Conservation (phyloP, 2,888 invertebrate genomes). For the Protonemura montana region DNA sequence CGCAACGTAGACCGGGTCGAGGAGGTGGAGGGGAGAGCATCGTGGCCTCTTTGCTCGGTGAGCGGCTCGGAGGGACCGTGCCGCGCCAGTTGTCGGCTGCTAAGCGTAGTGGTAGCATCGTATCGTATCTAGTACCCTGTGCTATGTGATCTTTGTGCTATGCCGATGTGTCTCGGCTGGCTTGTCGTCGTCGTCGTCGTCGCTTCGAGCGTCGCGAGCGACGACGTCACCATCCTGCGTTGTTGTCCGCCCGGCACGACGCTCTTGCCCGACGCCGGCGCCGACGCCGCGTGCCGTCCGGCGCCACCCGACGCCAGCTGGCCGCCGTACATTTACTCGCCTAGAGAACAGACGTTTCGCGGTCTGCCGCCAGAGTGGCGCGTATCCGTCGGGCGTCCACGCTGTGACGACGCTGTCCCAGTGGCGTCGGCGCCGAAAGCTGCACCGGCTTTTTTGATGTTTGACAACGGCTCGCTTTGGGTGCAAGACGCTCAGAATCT, state of each 20-base stretch:
- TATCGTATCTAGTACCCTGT: no score
- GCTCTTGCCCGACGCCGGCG: neutral
- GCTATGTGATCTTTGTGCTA: slow-evolving; percentile 17
- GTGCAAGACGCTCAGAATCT: slow-evolving; percentile 61
- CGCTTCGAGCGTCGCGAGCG: slow-evolving; percentile 14
- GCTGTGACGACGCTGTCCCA: slow-evolving; percentile 55
- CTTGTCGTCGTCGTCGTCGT: slow-evolving; percentile 28
- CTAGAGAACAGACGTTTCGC: slow-evolving; percentile 58
- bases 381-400: slow-evolving; percentile 55
- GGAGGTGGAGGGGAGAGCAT: no score
- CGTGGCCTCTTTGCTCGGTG: no score
- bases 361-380: slow-evolving; percentile 64
- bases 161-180: neutral
- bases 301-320: slow-evolving; percentile 57
- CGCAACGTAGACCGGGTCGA: no score
- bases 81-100: no score
- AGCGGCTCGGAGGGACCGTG: no score
- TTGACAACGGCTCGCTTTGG: slow-evolving; percentile 71
- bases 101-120: no score
- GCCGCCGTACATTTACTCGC: slow-evolving; percentile 68
- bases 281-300: slow-evolving; percentile 18
- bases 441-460: slow-evolving; percentile 63
- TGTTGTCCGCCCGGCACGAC: slow-evolving; percentile 45
- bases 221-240: slow-evolving; percentile 36
- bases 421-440: slow-evolving; percentile 54